Percentiles rank a stretch among this genome's conserved stretches.
phyloP scores from a whole-genome alignment of 2,113 vertebrate species.

The Grammomys dolichurus region DNA sequence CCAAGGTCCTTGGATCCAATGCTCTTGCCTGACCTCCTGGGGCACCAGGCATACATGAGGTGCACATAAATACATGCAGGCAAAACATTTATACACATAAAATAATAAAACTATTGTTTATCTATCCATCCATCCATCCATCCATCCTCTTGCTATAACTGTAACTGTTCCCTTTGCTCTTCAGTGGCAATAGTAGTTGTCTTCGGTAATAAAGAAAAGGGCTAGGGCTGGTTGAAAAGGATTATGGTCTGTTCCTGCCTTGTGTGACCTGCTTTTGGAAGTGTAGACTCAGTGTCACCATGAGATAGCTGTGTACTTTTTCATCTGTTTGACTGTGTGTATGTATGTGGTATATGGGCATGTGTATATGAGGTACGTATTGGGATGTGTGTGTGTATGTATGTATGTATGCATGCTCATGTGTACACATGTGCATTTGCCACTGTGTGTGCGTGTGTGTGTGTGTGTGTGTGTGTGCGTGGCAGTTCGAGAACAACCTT shows the following conservation, averaged over 20 bases:
- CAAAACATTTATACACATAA: neutral
- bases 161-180: neutral
- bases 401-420: neutral
- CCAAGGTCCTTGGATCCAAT: neutral
- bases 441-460: neutral
- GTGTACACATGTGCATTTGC: neutral
- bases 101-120: neutral
- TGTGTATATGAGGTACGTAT: neutral
- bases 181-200: neutral
- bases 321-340: constrained; percentile 18
- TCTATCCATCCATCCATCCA: neutral
- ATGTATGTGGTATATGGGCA: neutral
- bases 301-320: neutral
- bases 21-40: neutral
- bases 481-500: neutral
- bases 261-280: neutral
- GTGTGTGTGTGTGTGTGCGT: neutral
- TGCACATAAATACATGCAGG: neutral
- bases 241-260: neutral
- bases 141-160: neutral
- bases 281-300: neutral
- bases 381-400: too few relatives aligned
- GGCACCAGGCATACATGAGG: neutral
- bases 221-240: neutral
- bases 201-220: neutral